Evolutionary conservation across 2,797 vertebrate species (phyloP).

Genomic region (Lemur catta): DNA sequence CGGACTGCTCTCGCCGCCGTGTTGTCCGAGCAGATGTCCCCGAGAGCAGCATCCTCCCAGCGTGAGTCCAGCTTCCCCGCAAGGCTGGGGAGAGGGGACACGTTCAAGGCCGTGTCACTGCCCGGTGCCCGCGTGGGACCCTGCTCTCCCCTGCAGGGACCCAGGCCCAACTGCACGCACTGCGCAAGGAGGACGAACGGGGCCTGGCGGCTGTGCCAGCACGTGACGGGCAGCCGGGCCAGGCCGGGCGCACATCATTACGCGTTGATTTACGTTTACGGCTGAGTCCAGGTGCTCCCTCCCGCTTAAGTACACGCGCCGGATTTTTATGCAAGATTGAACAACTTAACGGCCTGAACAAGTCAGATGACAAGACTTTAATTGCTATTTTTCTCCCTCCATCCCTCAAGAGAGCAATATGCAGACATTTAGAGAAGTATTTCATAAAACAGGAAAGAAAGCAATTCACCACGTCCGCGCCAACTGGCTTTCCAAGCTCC

Average conservation of each 20-base stretch:
- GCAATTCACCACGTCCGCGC: background rate
- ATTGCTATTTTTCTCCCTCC: constrained; percentile 68
- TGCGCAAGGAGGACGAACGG: background rate
- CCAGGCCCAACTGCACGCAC: background rate
- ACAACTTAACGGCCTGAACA: constrained; percentile 75
- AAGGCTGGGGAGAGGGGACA: background rate
- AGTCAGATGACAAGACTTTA: constrained; percentile 73
- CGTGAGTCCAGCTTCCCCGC: fast-evolving
- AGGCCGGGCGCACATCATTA: background rate
- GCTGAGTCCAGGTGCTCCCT: constrained; percentile 66
- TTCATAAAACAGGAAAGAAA: constrained; percentile 16
- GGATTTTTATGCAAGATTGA: constrained; percentile 72
- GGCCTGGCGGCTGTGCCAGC: background rate
- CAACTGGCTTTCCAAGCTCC: background rate
- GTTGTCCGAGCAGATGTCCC: fast-evolving
- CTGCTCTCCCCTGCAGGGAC: background rate
- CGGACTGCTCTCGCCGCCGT: fast-evolving
- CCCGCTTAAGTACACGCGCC: constrained; percentile 30
- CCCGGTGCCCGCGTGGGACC: background rate
- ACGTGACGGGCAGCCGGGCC: fast-evolving
- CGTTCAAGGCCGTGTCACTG: fast-evolving
- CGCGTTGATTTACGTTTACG: constrained; percentile 54
- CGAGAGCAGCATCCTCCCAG: fast-evolving
- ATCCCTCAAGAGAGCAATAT: constrained; percentile 37
- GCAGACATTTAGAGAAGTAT: constrained; percentile 5